Percentiles rank a stretch among this genome's conserved stretches.
Conservation (phyloP, 2,888 invertebrate genomes). For the Elmis aenea region DNA sequence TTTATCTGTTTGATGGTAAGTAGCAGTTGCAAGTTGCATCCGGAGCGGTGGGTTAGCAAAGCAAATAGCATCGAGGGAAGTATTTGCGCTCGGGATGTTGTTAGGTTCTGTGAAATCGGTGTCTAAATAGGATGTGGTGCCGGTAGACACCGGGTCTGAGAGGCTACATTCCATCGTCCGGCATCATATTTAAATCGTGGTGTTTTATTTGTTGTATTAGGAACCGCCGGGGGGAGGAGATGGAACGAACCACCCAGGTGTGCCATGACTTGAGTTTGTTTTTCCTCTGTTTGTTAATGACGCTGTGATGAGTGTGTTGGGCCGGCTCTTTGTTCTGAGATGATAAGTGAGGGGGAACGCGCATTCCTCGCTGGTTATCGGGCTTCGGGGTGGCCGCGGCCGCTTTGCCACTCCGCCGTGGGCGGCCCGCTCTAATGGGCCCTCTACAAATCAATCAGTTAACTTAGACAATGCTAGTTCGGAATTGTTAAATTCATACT, state of each 20-base stretch:
- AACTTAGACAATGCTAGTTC: conserved; percentile 16
- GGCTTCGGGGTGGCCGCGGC: conserved; percentile 38
- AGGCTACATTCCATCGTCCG: conserved; percentile 38
- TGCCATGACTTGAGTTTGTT: conserved; percentile 44
- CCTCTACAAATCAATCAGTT: conserved; percentile 42
- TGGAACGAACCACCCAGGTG: conserved; percentile 44
- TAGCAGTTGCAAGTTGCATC: too few species aligned
- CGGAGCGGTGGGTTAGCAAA: too few species aligned
- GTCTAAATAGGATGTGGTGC: conserved; percentile 14
- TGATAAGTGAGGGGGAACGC: conserved; percentile 33
- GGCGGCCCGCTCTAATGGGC: conserved; percentile 36
- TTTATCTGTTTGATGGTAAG: too few species aligned
- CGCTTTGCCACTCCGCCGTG: conserved; percentile 37
- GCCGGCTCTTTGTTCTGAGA: conserved; percentile 34
- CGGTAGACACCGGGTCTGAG: conserved; percentile 44
- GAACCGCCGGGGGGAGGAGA: conserved; percentile 19
- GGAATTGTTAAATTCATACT: conserved; percentile 12
- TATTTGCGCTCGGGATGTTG: too few species aligned
- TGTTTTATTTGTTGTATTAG: conserved; percentile 29
- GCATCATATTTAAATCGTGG: conserved; percentile 38
- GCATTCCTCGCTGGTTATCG: conserved; percentile 40
- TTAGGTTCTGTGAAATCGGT: too few species aligned
- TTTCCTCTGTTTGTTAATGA: conserved; percentile 48
- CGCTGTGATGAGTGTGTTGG: conserved; percentile 45
- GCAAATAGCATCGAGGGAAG: too few species aligned